Conservation (phyloP, 1,140 invertebrate genomes). For the Eupeodes corollae region DNA sequence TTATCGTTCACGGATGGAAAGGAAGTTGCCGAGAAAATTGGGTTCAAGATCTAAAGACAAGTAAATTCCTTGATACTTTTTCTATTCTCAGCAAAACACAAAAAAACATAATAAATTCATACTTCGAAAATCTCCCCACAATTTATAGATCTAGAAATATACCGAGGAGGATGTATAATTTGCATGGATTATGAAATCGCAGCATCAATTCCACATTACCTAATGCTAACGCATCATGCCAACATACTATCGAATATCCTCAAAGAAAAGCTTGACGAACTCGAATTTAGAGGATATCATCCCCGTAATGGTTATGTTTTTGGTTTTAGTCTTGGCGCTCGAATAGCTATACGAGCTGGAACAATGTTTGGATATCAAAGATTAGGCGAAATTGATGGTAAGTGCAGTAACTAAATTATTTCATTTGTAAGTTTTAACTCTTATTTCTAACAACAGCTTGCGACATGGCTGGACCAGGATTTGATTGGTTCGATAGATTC, state of each 20-base stretch:
- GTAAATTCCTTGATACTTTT: background rate
- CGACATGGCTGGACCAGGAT: conserved; percentile 35
- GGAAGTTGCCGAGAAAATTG: conserved; percentile 29
- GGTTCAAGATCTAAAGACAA: conserved; percentile 23
- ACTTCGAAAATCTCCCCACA: background rate
- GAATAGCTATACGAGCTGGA: conserved; percentile 27
- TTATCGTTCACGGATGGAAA: conserved; percentile 33
- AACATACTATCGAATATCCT: conserved; percentile 18
- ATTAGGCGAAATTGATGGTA: conserved; percentile 23
- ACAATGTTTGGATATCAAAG: conserved; percentile 11
- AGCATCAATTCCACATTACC: conserved; percentile 19
- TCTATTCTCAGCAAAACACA: background rate
- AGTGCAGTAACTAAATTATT: background rate
- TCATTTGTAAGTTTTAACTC: background rate
- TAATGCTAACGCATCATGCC: conserved; percentile 23
- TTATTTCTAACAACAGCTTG: conserved; percentile 19
- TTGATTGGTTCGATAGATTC: conserved; percentile 19
- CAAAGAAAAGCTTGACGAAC: conserved; percentile 11
- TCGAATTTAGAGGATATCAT: conserved; percentile 23
- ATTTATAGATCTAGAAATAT: conserved; percentile 24
- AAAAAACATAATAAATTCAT: background rate
- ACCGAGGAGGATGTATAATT: conserved; percentile 31
- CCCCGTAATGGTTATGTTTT: conserved; percentile 24
- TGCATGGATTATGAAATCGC: conserved; percentile 28
- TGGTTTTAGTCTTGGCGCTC: conserved; percentile 34